Percentiles rank a stretch among this genome's conserved stretches.
Conservation (phyloP, 2,113 vertebrate species). For the Cheirogaleus medius region DNA sequence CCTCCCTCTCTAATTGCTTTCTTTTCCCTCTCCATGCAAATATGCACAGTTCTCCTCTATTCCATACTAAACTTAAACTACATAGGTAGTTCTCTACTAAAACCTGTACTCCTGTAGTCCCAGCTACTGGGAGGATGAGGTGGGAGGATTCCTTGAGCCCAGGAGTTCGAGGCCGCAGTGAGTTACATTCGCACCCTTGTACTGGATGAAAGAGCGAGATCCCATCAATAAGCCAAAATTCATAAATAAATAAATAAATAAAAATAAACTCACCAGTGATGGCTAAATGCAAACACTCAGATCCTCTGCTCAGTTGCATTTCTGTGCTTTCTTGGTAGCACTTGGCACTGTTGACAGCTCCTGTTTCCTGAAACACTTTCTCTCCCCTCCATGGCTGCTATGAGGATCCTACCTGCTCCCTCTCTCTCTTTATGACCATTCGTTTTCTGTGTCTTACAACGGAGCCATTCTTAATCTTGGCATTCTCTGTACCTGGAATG, state of each 20-base stretch:
- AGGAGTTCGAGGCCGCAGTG: no score
- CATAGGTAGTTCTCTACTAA: background rate
- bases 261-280: background rate
- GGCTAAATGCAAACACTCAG: background rate
- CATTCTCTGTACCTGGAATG: accelerated
- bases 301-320: background rate
- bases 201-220: no score
- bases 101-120: background rate
- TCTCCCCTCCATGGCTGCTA: background rate
- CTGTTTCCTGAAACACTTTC: background rate
- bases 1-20: background rate
- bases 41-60: background rate
- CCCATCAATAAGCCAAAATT: no score
- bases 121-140: no score
- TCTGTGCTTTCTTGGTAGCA: background rate
- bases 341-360: background rate
- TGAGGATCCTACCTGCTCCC: background rate
- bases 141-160: no score
- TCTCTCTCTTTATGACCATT: background rate
- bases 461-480: background rate
- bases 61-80: background rate
- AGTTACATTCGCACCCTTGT: no score
- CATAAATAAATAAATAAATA: no score
- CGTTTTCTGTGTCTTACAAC: background rate
- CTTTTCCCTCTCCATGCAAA: background rate